Base-by-base conservation (phyloP, 2,113 vertebrate genomes). In the Pseudorhombus dupliciocellatus region DNA sequence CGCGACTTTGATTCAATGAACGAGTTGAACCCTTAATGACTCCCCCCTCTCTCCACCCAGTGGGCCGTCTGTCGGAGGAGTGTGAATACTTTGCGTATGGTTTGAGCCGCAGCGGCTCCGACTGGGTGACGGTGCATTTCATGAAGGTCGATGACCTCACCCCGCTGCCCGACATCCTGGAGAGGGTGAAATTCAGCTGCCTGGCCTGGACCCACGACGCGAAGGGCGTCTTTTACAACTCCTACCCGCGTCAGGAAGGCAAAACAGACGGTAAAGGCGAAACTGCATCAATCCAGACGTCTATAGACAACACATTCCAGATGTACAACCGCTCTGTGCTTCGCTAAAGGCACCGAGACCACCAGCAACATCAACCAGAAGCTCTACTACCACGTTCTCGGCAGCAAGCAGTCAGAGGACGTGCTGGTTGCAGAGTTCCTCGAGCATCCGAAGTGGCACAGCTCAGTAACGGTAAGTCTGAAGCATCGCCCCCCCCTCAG, bases 171-270 rank as follows among this genome's bases (percentile, higher is more conserved):
- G 93, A 94, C 4, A 57, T 87, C 0, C 90, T 94, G 79, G 90
- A 93, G 74, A 85, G 92, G 66, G 92, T 94, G 12, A 94, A 94
- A 70, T 94, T 94, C 71, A 94, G 93, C 81, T 94, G 93, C 74
- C 61, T 94, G 75, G 87, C 91, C 78, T 94, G 93, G 93, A 94
- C 91, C 1, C 93, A 94, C 0, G 92, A 94, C 10, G 91, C 90
- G 11, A 89, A 84, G 26, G 93, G 93, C 1, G 11, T 94, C 70
- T 94, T 94, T 37, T 94, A 94, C 85, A 94, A 94, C 88, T 84
- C 87, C 65, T 94, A 93, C 84, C 92, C 92, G 0, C 84, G 30
- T 0, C 90, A 92, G 65, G 90, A 90, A 0, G 92, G 93, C 56
- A 93, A 90, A 69, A 80, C 86, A 0, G 93, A 94, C 16, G 93